A percentile compares a stretch with the other conserved stretches of the same genome.
These are phyloP conservation scores for Lordiphosa andalusiaca DNA, from an alignment of 2,888 invertebrate species.

Conservation along the genomic window DNA sequence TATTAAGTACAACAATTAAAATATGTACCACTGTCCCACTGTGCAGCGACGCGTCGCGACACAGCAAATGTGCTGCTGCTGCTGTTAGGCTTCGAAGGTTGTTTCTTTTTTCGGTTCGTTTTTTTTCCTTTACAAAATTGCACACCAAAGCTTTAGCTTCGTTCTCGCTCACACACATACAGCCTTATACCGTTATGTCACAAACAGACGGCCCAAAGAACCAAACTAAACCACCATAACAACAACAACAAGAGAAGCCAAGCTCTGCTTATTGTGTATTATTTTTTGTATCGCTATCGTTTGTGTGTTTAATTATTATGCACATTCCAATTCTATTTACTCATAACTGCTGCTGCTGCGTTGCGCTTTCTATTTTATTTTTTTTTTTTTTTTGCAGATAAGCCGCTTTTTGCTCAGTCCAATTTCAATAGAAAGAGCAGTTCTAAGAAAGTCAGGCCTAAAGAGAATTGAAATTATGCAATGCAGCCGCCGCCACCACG, in stretches of 20 bases:
- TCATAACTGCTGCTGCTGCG: constrained; percentile 23
- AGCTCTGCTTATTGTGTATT: constrained; percentile 54
- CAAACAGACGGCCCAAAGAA: constrained; percentile 35
- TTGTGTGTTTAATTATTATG: constrained; percentile 39
- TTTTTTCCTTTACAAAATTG: constrained; percentile 1
- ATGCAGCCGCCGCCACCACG: too few relatives aligned
- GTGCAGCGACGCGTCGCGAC: background rate
- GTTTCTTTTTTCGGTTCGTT: background rate
- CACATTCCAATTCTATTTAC: constrained; percentile 47
- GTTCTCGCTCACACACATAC: constrained; percentile 10
- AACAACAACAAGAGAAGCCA: constrained; percentile 29
- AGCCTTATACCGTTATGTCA: constrained; percentile 60
- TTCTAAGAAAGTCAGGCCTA: background rate
- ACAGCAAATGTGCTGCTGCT: background rate
- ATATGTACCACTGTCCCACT: background rate
- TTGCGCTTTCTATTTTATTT: too few relatives aligned
- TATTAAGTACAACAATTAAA: too few relatives aligned
- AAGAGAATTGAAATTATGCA: background rate
- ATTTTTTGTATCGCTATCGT: constrained; percentile 28
- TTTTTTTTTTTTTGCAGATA: constrained; percentile 9
- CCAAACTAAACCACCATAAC: constrained; percentile 20
- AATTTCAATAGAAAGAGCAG: constrained; percentile 4
- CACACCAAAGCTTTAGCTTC: constrained; percentile 1
- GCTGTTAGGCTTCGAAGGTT: constrained; percentile 10
- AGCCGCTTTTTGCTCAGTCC: constrained; percentile 3